Percentiles rank a stretch among this genome's conserved stretches.
These are phyloP conservation scores for Brachyptera risi DNA, from an alignment of 2,888 invertebrate species.

Conservation along the genomic window DNA sequence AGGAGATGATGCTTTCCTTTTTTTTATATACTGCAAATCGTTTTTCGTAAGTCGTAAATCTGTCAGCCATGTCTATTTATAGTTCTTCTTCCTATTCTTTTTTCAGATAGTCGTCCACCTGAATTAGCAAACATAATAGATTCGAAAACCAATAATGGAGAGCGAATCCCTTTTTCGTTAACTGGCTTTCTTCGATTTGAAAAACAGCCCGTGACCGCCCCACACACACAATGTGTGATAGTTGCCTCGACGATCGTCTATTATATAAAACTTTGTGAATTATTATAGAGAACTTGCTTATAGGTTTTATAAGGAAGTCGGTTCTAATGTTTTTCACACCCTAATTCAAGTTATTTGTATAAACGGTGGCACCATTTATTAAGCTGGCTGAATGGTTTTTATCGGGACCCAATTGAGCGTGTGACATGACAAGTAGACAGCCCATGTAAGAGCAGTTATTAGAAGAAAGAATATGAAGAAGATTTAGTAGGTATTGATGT, in stretches of 20 bases:
- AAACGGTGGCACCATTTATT: conserved; percentile 4
- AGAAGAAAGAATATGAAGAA: neutral
- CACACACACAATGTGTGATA: neutral
- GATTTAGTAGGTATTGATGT: neutral
- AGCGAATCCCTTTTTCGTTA: neutral
- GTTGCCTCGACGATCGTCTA: conserved; percentile 12
- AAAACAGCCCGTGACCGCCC: conserved; percentile 17
- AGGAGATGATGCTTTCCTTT: neutral
- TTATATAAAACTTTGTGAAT: conserved; percentile 9
- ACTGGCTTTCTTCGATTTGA: neutral
- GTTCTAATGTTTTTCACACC: neutral
- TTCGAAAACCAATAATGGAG: conserved; percentile 10
- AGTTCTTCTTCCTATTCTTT: conserved; percentile 12
- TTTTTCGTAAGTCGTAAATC: conserved; percentile 13
- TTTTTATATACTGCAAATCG: conserved; percentile 7
- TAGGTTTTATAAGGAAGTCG: neutral
- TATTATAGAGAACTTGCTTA: neutral
- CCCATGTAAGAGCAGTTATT: too few relatives aligned
- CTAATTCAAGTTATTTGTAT: conserved; percentile 3
- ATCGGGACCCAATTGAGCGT: conserved; percentile 10
- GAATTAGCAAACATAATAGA: conserved; percentile 19
- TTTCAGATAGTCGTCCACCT: conserved; percentile 5
- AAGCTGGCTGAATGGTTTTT: neutral
- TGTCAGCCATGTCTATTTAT: conserved; percentile 6
- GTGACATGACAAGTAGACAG: neutral